Evolutionary conservation across 2,113 vertebrate species (phyloP).

Genomic region (Antennarius striatus): DNA sequence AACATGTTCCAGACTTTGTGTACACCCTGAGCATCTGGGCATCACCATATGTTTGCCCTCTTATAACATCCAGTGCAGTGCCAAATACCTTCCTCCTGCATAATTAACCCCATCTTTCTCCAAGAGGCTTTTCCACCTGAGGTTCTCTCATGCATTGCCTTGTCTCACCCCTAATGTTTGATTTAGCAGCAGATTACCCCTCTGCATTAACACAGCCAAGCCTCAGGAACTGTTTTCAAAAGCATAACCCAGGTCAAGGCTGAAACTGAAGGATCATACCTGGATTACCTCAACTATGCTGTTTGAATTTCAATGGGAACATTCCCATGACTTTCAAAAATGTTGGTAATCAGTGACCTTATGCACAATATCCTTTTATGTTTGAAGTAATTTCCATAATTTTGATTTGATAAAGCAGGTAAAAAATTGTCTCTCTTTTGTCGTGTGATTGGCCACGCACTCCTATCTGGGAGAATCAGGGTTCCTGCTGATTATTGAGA

Average conservation of each 20-base stretch:
- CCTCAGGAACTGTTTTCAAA: conserved; percentile 23
- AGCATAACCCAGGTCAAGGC: conserved; percentile 38
- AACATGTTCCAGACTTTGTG: too few relatives aligned
- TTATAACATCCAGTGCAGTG: conserved; percentile 1
- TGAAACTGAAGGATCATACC: conserved; percentile 10
- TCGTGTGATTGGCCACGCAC: conserved; percentile 1
- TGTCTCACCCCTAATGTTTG: conserved; percentile 40
- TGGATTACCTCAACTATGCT: conserved; percentile 26
- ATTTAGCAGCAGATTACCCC: conserved; percentile 64
- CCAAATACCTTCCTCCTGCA: conserved; percentile 51
- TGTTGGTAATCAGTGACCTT: conserved; percentile 19
- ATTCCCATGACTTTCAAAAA: conserved; percentile 18
- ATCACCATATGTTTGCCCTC: conserved; percentile 68
- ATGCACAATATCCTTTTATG: conserved; percentile 6
- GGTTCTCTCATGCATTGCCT: conserved; percentile 43
- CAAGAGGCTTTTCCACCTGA: conserved; percentile 20
- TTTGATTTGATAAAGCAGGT: background rate
- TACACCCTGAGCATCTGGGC: conserved; percentile 36
- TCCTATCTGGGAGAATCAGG: conserved; percentile 7
- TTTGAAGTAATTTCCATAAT: conserved; percentile 14
- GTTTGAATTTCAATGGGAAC: conserved; percentile 15
- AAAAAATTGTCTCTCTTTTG: background rate
- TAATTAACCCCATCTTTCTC: conserved; percentile 61
- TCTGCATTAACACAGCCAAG: conserved; percentile 37
- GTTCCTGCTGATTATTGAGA: background rate